Base-by-base conservation (phyloP, 2,797 vertebrate genomes). In the Lacerta agilis region DNA sequence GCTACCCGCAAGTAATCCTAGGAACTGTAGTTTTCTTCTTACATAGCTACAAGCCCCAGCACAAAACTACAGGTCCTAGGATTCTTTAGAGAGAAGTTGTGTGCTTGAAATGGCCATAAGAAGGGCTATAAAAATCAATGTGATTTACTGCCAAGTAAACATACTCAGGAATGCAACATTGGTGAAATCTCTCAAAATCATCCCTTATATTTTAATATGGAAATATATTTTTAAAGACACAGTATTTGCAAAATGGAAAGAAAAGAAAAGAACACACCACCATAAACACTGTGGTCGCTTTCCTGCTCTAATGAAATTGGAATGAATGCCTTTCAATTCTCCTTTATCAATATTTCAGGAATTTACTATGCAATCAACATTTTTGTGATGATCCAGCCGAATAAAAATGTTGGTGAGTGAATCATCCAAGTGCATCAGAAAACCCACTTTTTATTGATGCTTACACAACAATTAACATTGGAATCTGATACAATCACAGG, bases 281-380 rank as follows among this genome's bases (percentile, higher is more conserved):
- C 79, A 27, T 77, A 79, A 38, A 38, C 49, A 58, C 89, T 84
- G 83, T 64, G 49, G 58, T 29, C n/a, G 36, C 18, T 61, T 20
- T 75, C 77, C 69, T 77, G 41, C 43, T 5, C 27, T 45, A 88
- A 91, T 61, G 78, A 92, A 84, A 91, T 55, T 1, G 66, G 72
- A 82, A 76, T 13, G 20, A 91, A 90, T 29, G 83, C 33, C 79
- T 90, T 95, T 87, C 71, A 93, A 85, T 86, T 43, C 61, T 25
- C 79, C 55, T 85, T 92, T 77, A 87, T 87, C 69, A 84, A 85
- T 92, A 86, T 76, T 87, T 45, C 0, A 89, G 86, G 10, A 79
- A 83, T 71, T 55, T 75, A 86, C 4, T 1, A 61, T n/a, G n/a
- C 64, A 87, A 58, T 18, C 38, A 36, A 5, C 33, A 10, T 75